Evolutionary conservation across 2,113 vertebrate genomes (phyloP).

Genomic region (Conger conger): DNA sequence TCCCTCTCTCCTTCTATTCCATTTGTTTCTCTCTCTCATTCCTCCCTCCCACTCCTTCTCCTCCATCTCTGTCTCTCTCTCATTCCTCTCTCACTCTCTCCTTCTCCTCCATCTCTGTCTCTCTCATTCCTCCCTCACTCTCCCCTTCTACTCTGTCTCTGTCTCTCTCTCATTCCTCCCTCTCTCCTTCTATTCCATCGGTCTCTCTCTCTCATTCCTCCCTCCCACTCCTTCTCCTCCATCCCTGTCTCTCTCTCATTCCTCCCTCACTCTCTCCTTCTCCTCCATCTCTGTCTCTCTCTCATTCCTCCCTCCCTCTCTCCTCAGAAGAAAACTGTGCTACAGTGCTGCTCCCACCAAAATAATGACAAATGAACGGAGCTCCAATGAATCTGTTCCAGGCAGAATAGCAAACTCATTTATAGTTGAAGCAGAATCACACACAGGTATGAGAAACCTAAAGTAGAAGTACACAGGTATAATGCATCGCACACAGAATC

Average conservation of each 20-base stretch:
- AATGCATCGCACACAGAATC: constrained; percentile 1
- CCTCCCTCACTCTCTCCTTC: constrained; percentile 28
- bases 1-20: too few species aligned
- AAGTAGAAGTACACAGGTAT: neutral
- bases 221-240: too few species aligned
- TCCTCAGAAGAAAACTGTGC: constrained; percentile 24
- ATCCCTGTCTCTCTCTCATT: neutral
- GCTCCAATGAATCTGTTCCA: too few species aligned
- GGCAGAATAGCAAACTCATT: constrained; percentile 22
- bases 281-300: constrained; percentile 32
- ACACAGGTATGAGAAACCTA: neutral
- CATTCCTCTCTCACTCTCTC: constrained; percentile 36
- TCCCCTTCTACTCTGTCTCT: too few species aligned
- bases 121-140: constrained; percentile 12
- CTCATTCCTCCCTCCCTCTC: constrained; percentile 25
- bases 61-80: constrained; percentile 5
- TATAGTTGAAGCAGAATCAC: constrained; percentile 8
- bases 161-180: too few species aligned
- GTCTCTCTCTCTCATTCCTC: too few species aligned
- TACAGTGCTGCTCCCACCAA: neutral
- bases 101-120: too few species aligned
- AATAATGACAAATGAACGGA: constrained; percentile 20
- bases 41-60: constrained; percentile 24
- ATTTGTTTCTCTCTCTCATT: too few species aligned
- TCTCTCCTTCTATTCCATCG: too few species aligned